These are phyloP conservation scores for Drosophila bunnanda DNA, from an alignment of 2,888 invertebrate species.

Conservation along the genomic window DNA sequence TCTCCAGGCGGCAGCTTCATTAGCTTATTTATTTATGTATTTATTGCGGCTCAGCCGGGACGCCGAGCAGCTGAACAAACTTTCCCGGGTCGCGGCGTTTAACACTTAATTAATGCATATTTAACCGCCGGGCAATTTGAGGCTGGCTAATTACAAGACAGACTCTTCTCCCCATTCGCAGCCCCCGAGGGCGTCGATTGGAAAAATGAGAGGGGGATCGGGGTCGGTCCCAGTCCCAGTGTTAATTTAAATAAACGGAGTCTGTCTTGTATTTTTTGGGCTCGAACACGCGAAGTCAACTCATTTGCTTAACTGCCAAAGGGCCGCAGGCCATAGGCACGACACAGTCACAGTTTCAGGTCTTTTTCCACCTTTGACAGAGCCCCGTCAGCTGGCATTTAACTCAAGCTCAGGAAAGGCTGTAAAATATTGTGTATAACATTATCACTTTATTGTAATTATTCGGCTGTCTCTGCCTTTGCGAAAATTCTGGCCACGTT, in stretches of 20 bases:
- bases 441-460: slow-evolving; percentile 74
- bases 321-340: slow-evolving; percentile 45
- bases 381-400: slow-evolving; percentile 67
- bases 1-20: slow-evolving; percentile 16
- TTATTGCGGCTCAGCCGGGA: slow-evolving; percentile 20
- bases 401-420: slow-evolving; percentile 53
- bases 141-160: slow-evolving; percentile 67
- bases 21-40: slow-evolving; percentile 41
- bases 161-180: slow-evolving; percentile 29
- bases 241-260: slow-evolving; percentile 57
- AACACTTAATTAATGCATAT: slow-evolving; percentile 74
- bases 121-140: slow-evolving; percentile 59
- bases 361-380: slow-evolving; percentile 45
- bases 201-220: slow-evolving; percentile 40
- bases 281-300: slow-evolving; percentile 61
- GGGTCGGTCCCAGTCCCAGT: slow-evolving; percentile 19
- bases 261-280: background rate
- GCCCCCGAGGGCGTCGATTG: slow-evolving; percentile 41
- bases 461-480: slow-evolving; percentile 28
- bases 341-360: slow-evolving; percentile 31
- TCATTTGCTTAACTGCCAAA: slow-evolving; percentile 72
- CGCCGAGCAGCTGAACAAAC: slow-evolving; percentile 37
- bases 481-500: slow-evolving; percentile 35
- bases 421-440: slow-evolving; percentile 59
- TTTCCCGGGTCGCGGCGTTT: slow-evolving; percentile 50